Conservation (phyloP, 1,140 invertebrate species). For the Tyrophagus putrescentiae region DNA sequence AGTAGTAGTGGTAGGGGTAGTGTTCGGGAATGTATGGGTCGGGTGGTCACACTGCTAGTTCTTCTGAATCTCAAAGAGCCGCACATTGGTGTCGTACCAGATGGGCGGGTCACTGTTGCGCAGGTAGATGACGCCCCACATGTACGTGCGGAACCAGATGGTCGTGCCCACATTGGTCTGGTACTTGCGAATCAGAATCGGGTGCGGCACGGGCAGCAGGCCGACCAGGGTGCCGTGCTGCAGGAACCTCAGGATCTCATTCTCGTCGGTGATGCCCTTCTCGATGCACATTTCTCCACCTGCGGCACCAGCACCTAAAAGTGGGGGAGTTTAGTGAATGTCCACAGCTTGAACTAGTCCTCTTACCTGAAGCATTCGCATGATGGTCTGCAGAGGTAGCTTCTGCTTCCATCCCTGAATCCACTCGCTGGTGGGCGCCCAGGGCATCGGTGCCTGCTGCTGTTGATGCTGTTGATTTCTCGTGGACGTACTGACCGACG, state of each 20-base stretch:
- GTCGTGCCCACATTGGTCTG: conserved; percentile 86
- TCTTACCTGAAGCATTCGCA: conserved; percentile 70
- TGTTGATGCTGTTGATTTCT: neutral
- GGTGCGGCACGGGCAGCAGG: conserved; percentile 92
- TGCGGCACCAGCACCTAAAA: conserved; percentile 91
- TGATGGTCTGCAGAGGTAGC: conserved; percentile 93
- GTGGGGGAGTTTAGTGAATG: neutral
- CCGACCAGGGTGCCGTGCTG: conserved; percentile 97
- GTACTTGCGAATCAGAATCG: conserved; percentile 95
- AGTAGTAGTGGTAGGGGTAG: too few species aligned
- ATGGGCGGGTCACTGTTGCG: conserved; percentile 95
- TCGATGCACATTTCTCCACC: conserved; percentile 99
- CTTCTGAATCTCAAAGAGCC: conserved; percentile 86
- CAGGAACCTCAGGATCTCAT: conserved; percentile 95
- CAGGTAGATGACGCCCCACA: conserved; percentile 98
- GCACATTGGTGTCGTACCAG: conserved; percentile 98
- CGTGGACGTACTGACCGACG: neutral
- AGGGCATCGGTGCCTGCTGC: conserved; percentile 32
- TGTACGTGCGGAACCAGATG: conserved; percentile 96
- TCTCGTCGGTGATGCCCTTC: conserved; percentile 92
- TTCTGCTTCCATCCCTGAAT: conserved; percentile 92
- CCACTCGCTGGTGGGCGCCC: conserved; percentile 82
- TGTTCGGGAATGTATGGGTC: too few species aligned
- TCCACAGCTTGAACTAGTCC: neutral
- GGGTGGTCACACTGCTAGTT: too few species aligned